These are phyloP conservation scores for Geotrupes spiniger DNA, from an alignment of 2,888 invertebrate species.

Conservation along the genomic window DNA sequence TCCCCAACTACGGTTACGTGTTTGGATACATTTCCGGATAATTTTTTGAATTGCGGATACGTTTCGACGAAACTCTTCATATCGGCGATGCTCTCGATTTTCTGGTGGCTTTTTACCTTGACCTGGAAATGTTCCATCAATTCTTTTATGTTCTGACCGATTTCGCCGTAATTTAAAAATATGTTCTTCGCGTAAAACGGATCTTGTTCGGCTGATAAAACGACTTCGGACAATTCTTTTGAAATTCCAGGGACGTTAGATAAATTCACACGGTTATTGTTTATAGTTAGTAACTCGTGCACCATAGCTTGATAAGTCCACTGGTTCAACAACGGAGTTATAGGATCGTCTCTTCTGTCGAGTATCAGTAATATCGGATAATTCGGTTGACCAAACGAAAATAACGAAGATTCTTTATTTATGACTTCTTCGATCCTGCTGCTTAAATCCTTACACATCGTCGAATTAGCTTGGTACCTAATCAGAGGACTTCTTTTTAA, in stretches of 20 bases:
- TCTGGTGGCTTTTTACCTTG: constrained; percentile 92
- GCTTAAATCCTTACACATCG: constrained; percentile 79
- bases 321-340: constrained; percentile 92
- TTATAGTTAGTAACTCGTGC: constrained; percentile 90
- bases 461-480: constrained; percentile 84
- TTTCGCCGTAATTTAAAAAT: constrained; percentile 97
- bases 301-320: constrained; percentile 99
- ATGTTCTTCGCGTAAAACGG: constrained; percentile 95
- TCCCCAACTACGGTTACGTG: constrained; percentile 97
- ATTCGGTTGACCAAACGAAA: constrained; percentile 78
- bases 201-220: constrained; percentile 92
- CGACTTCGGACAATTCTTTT: constrained; percentile 89
- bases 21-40: constrained; percentile 94
- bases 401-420: constrained; percentile 81
- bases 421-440: constrained; percentile 83
- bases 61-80: constrained; percentile 99
- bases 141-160: constrained; percentile 93
- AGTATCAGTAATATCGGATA: constrained; percentile 83
- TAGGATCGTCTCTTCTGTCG: constrained; percentile 91
- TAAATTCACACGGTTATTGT: constrained; percentile 90
- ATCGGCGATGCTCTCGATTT: constrained; percentile 96
- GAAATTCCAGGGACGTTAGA: constrained; percentile 79
- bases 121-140: constrained; percentile 97
- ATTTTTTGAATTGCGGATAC: constrained; percentile 97
- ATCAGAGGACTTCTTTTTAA: constrained; percentile 88